phyloP scores from a whole-genome alignment of 2,797 vertebrate species.

The Chelon labrosus region DNA sequence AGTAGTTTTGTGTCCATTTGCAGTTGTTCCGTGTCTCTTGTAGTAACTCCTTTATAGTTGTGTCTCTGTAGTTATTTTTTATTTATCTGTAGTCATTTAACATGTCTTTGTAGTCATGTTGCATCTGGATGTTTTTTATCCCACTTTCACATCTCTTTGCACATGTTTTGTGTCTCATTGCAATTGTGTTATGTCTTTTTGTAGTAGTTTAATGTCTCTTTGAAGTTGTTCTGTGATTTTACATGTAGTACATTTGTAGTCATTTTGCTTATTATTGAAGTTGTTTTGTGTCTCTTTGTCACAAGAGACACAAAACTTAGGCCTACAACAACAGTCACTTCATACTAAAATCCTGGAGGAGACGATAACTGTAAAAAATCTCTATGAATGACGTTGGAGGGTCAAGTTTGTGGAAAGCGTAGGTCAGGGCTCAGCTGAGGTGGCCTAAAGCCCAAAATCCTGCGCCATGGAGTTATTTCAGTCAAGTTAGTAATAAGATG shows the following conservation, averaged over 20 bases:
- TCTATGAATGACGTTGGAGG: slow-evolving; percentile 43
- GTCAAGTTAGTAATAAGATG: slow-evolving; percentile 76
- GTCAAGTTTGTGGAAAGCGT: slow-evolving; percentile 47
- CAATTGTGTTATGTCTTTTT: neutral
- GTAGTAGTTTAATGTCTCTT: neutral
- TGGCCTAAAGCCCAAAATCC: slow-evolving; percentile 58
- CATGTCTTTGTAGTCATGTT: neutral
- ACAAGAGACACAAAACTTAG: too few species aligned
- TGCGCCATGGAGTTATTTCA: slow-evolving; percentile 68
- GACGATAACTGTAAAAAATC: slow-evolving; percentile 11
- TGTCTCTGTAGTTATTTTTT: neutral
- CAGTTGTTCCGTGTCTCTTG: too few species aligned
- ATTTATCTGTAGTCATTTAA: neutral
- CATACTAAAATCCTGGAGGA: slow-evolving; percentile 8
- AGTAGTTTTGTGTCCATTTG: neutral
- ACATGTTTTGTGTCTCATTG: neutral
- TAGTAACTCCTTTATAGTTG: neutral
- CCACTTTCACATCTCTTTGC: too few species aligned
- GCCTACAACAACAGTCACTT: neutral
- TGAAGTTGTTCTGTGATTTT: neutral
- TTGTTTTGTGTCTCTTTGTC: neutral
- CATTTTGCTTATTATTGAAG: neutral
- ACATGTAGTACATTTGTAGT: neutral
- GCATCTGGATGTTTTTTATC: neutral
- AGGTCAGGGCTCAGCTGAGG: slow-evolving; percentile 69